A percentile compares a stretch with the other conserved stretches of the same genome.
Conservation (phyloP, 2,113 vertebrate species). For the Montifringilla adamsi region DNA sequence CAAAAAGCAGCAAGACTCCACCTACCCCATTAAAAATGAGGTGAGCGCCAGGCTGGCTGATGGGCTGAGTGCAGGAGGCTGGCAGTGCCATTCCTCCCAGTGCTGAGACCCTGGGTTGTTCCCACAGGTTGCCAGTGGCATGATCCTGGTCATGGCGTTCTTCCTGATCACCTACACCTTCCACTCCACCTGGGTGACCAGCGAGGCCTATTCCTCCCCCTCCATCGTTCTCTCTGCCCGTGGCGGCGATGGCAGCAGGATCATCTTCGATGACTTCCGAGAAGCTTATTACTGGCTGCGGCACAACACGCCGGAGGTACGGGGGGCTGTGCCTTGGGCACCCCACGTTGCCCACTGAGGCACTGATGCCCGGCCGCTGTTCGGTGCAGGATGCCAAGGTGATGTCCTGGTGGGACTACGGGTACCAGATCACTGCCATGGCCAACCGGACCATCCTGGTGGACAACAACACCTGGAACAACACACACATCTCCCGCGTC, state of each 20-base stretch:
- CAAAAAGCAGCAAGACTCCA: slow-evolving; percentile 96
- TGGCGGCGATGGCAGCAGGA: slow-evolving; percentile 92
- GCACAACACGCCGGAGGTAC: slow-evolving; percentile 96
- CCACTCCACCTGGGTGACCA: slow-evolving; percentile 99
- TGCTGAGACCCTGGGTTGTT: not conserved
- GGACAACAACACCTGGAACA: slow-evolving; percentile 99
- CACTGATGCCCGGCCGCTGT: fast-evolving
- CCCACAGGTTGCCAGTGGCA: slow-evolving; percentile 92
- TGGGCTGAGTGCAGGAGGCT: fast-evolving
- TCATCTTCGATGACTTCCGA: slow-evolving; percentile 98
- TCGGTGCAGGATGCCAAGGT: slow-evolving; percentile 90
- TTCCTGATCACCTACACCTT: slow-evolving; percentile 99
- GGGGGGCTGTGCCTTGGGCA: fast-evolving
- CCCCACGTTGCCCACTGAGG: fast-evolving
- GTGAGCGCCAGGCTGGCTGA: slow-evolving; percentile 28
- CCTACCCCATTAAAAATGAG: slow-evolving; percentile 98
- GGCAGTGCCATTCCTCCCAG: fast-evolving
- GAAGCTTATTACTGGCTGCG: slow-evolving; percentile 99
- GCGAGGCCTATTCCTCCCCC: slow-evolving; percentile 96
- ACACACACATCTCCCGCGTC: slow-evolving; percentile 96
- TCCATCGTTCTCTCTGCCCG: slow-evolving; percentile 96
- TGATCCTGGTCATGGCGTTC: slow-evolving; percentile 98
- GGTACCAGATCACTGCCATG: slow-evolving; percentile 98
- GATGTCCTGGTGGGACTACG: slow-evolving; percentile 99
- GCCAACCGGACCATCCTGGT: slow-evolving; percentile 97